These are phyloP conservation scores for Brienomyrus brachyistius DNA, from an alignment of 2,113 vertebrate genomes.

Conservation along the genomic window DNA sequence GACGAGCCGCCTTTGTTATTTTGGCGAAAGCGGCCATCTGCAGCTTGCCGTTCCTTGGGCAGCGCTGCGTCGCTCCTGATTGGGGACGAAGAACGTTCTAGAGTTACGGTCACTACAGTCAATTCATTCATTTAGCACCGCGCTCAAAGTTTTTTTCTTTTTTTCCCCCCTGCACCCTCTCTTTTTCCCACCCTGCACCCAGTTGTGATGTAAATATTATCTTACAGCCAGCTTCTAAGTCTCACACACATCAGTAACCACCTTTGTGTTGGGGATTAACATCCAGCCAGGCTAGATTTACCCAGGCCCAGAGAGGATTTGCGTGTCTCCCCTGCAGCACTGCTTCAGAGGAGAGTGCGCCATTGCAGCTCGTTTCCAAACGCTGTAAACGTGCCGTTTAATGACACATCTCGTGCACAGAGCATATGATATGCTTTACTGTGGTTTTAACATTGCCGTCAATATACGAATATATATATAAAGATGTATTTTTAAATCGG, in stretches of 20 bases:
- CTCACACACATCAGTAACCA: constrained; percentile 49
- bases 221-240: constrained; percentile 43
- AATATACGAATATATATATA: no score
- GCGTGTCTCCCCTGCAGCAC: constrained; percentile 27
- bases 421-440: background rate
- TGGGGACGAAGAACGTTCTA: constrained; percentile 19
- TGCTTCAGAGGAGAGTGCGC: constrained; percentile 24
- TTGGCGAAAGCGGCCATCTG: constrained; percentile 13
- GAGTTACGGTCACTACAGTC: constrained; percentile 41
- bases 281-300: constrained; percentile 41
- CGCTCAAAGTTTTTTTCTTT: constrained; percentile 35
- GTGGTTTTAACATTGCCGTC: background rate
- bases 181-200: constrained; percentile 20
- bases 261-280: constrained; percentile 59
- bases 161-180: constrained; percentile 22
- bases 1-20: constrained; percentile 35
- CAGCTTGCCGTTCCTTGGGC: background rate
- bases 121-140: constrained; percentile 41
- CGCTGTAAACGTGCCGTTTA: constrained; percentile 17
- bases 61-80: background rate
- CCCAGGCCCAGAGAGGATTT: constrained; percentile 33
- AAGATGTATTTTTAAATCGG: background rate
- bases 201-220: constrained; percentile 63
- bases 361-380: constrained; percentile 30
- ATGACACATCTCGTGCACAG: constrained; percentile 15